phyloP scores from a whole-genome alignment of 2,113 vertebrate genomes.

The Petrocephalus microphthalmus region DNA sequence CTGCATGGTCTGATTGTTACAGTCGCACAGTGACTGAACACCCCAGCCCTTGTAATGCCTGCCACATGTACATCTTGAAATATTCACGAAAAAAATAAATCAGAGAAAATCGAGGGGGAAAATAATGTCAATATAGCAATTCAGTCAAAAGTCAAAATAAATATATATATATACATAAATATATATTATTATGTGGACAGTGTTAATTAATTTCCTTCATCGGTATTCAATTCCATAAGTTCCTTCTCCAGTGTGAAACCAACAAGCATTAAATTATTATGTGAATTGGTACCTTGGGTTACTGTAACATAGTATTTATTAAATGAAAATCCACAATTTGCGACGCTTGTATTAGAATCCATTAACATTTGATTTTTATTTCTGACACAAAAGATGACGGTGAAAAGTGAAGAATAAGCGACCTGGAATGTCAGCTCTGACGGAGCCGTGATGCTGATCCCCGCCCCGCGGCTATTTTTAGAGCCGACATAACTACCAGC shows the following conservation, averaged over 20 bases:
- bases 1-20: background rate
- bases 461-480: constrained; percentile 20
- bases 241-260: background rate
- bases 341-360: background rate
- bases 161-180: no score
- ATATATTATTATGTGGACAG: background rate
- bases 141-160: background rate
- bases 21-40: background rate
- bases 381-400: background rate
- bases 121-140: background rate
- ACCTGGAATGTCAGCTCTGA: background rate
- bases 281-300: background rate
- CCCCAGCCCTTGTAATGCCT: background rate
- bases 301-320: background rate
- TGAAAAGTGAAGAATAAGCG: background rate
- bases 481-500: constrained; percentile 1
- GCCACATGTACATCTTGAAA: background rate
- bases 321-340: background rate
- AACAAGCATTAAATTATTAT: background rate
- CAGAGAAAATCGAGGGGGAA: background rate
- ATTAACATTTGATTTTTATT: background rate
- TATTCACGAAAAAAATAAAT: background rate
- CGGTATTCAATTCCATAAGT: background rate
- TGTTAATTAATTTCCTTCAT: background rate
- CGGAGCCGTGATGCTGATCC: background rate